A percentile compares a stretch with the other conserved stretches of the same genome.
These are phyloP conservation scores for Nomia melanderi DNA, from an alignment of 1,140 invertebrate species.

Conservation along the genomic window DNA sequence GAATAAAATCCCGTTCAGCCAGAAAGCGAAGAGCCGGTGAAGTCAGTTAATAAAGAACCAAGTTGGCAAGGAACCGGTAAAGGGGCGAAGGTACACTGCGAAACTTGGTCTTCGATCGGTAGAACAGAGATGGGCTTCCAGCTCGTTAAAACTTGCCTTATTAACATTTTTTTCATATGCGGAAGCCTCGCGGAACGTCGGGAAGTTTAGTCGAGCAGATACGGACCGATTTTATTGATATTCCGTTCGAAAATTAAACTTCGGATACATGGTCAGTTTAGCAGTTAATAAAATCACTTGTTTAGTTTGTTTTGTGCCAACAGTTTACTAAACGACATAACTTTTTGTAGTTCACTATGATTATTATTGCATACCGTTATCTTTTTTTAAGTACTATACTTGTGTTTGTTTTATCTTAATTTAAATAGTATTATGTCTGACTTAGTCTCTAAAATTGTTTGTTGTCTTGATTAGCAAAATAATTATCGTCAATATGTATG, in stretches of 20 bases:
- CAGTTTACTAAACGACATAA: no score
- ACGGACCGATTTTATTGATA: conserved; percentile 49
- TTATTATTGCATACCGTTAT: no score
- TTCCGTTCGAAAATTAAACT: conserved; percentile 29
- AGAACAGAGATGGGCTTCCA: conserved; percentile 58
- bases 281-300: conserved; percentile 39
- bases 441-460: no score
- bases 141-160: conserved; percentile 79
- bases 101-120: conserved; percentile 40
- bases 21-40: not conserved
- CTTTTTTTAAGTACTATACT: no score
- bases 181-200: conserved; percentile 73
- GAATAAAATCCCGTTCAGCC: conserved; percentile 17
- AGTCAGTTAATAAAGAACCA: conserved; percentile 36
- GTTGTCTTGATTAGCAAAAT: no score
- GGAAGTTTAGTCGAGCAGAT: conserved; percentile 74
- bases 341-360: no score
- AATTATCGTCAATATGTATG: no score
- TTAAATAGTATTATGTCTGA: no score
- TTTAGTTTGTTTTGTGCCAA: not conserved
- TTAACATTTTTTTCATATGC: conserved; percentile 79
- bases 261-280: conserved; percentile 41
- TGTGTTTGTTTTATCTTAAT: no score
- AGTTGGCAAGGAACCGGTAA: conserved; percentile 11
- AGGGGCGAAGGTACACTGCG: conserved; percentile 25